A percentile compares a stretch with the other conserved stretches of the same genome.
phyloP scores from a whole-genome alignment of 2,113 vertebrate species.

The Ivindomyrus marchei region DNA sequence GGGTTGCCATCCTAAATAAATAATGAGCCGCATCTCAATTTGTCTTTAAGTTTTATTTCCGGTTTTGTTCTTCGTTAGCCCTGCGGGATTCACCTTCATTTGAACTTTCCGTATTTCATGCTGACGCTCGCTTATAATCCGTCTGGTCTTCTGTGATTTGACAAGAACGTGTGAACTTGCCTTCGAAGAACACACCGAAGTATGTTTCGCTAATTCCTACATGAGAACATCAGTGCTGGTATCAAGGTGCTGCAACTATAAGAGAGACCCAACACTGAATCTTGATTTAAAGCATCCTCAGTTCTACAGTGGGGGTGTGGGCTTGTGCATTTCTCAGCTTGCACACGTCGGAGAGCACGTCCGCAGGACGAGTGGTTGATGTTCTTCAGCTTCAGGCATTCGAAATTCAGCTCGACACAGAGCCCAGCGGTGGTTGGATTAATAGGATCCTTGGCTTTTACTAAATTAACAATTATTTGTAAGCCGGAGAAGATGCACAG shows the following conservation, averaged over 20 bases:
- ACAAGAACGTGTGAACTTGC: neutral
- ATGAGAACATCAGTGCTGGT: neutral
- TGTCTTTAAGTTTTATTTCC: neutral
- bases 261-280: neutral
- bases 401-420: neutral
- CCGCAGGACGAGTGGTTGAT: neutral
- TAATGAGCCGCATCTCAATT: neutral
- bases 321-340: neutral
- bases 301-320: neutral
- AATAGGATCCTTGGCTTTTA: neutral
- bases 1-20: neutral
- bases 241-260: neutral
- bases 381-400: neutral
- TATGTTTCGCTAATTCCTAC: neutral
- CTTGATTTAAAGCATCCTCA: neutral
- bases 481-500: neutral
- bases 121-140: neutral
- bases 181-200: neutral
- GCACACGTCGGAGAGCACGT: neutral
- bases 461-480: neutral
- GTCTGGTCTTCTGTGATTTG: neutral
- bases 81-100: neutral
- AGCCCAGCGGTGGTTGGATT: neutral
- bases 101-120: neutral
- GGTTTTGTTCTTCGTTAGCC: neutral